Evolutionary conservation across 2,797 vertebrate species (phyloP).

Genomic region (Neosalanx taihuensis): DNA sequence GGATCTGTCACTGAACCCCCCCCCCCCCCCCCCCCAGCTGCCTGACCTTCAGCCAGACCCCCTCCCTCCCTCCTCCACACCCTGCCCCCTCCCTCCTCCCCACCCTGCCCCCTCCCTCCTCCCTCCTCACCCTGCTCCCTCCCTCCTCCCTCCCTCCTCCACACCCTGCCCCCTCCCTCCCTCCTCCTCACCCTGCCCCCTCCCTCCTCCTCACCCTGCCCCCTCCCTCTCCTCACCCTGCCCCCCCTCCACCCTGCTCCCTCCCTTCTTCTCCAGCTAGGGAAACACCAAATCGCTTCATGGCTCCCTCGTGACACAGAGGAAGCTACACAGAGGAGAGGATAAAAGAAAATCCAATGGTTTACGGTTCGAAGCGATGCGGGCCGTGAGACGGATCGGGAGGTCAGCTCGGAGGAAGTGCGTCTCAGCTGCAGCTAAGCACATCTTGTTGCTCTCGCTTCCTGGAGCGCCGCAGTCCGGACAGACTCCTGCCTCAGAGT

Average conservation of each 20-base stretch:
- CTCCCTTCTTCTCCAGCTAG: slow-evolving; percentile 5
- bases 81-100: not conserved
- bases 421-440: slow-evolving; percentile 29
- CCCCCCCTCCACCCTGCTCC: not conserved
- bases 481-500: slow-evolving; percentile 60
- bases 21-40: slow-evolving; percentile 58
- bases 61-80: slow-evolving; percentile 3
- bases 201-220: not conserved
- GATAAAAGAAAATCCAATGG: slow-evolving; percentile 3
- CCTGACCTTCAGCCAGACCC: slow-evolving; percentile 30
- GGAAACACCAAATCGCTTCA: slow-evolving; percentile 44
- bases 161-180: too few species aligned
- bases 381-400: slow-evolving; percentile 29
- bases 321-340: slow-evolving; percentile 15
- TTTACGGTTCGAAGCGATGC: slow-evolving; percentile 16
- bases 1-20: slow-evolving; percentile 38
- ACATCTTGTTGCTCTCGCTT: slow-evolving; percentile 52
- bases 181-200: too few species aligned
- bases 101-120: too few species aligned
- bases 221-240: too few species aligned
- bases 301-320: slow-evolving; percentile 31
- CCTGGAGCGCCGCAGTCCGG: slow-evolving; percentile 42
- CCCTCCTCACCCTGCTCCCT: too few species aligned
- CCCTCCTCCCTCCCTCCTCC: too few species aligned
- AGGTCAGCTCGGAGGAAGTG: slow-evolving; percentile 37